Evolutionary conservation across 2,113 vertebrate genomes (phyloP).

Genomic region (Pan paniscus): DNA sequence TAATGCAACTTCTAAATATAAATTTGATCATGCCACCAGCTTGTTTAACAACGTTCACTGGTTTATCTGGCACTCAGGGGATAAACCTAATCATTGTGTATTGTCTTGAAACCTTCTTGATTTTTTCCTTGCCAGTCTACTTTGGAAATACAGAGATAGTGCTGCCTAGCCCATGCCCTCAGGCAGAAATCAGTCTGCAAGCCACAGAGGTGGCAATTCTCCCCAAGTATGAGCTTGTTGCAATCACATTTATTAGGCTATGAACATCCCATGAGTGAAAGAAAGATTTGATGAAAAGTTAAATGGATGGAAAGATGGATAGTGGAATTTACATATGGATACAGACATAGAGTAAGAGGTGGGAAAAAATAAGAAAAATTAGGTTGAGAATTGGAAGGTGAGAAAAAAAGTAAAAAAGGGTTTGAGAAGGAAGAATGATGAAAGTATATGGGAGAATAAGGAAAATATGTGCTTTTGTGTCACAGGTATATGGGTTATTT

Average conservation of each 20-base stretch:
- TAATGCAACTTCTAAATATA: neutral
- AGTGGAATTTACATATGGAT: neutral
- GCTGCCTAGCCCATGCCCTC: neutral
- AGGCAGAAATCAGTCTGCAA: neutral
- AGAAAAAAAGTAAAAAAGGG: neutral
- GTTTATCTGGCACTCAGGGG: neutral
- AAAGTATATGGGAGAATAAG: neutral
- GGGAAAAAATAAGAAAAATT: neutral
- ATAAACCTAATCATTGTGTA: neutral
- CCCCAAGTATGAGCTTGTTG: fast-evolving
- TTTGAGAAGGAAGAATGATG: neutral
- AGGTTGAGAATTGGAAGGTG: neutral
- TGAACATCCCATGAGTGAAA: neutral
- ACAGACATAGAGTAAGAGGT: neutral
- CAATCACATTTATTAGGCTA: neutral
- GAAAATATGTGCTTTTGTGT: neutral
- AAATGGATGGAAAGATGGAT: neutral
- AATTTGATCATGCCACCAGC: neutral
- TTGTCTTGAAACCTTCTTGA: neutral
- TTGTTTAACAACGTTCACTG: neutral
- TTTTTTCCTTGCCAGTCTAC: neutral
- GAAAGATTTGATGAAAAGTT: neutral
- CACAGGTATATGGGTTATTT: neutral
- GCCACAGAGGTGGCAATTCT: neutral
- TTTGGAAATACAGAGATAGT: neutral